Conservation (phyloP, 2,888 invertebrate genomes). For the Drosophila koepferae region DNA sequence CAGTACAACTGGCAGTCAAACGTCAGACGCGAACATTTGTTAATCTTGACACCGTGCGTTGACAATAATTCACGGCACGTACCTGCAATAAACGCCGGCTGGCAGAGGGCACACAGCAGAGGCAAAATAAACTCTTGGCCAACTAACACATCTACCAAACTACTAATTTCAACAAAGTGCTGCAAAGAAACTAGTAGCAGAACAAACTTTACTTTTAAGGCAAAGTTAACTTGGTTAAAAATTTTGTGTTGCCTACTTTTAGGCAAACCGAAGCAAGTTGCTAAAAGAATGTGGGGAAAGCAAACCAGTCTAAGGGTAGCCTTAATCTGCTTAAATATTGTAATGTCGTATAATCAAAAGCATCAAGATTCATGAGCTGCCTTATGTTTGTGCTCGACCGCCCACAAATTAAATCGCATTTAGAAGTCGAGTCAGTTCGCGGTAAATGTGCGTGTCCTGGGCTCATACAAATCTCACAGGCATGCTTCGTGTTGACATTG, state of each 20-base stretch:
- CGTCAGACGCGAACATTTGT: slow-evolving; percentile 72
- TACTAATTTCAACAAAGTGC: slow-evolving; percentile 27
- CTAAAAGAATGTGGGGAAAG: too few relatives aligned
- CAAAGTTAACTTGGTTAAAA: neutral
- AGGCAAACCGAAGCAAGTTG: neutral
- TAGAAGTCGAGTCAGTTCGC: neutral
- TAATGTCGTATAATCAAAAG: slow-evolving; percentile 16
- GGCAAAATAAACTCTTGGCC: slow-evolving; percentile 1
- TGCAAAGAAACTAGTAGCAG: neutral
- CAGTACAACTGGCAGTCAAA: slow-evolving; percentile 58
- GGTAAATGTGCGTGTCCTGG: slow-evolving; percentile 61
- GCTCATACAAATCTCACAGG: slow-evolving; percentile 63
- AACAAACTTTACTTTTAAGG: slow-evolving; percentile 1
- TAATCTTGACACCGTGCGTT: slow-evolving; percentile 65
- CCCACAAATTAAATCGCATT: slow-evolving; percentile 1
- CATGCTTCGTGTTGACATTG: slow-evolving; percentile 68
- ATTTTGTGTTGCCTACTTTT: slow-evolving; percentile 14
- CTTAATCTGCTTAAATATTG: slow-evolving; percentile 28
- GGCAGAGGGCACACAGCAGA: slow-evolving; percentile 3
- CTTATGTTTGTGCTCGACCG: neutral
- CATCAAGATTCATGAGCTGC: slow-evolving; percentile 20
- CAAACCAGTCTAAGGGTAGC: neutral
- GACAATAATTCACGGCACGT: slow-evolving; percentile 76
- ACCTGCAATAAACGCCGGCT: slow-evolving; percentile 70
- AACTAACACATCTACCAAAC: slow-evolving; percentile 20